Base-by-base conservation (phyloP, 2,888 invertebrate species). In the Pristionchus maxplancki region DNA sequence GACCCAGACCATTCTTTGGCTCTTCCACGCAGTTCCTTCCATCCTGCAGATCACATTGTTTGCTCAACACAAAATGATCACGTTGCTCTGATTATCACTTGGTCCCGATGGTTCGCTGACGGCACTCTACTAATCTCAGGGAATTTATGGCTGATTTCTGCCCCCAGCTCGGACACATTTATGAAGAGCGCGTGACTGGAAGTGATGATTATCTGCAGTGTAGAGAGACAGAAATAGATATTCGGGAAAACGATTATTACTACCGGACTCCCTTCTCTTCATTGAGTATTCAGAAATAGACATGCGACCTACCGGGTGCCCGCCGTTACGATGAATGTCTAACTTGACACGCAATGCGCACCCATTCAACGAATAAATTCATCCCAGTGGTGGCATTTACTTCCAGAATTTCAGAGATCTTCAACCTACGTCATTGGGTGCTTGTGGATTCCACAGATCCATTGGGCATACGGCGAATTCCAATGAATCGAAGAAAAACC, bases 291-390 rank as follows among this genome's bases (percentile, higher is more conserved):
- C 71, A 37, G 31, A 37, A 37, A 37, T 9, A 71, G 71, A 71
- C 71, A 71, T 71, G 71, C 71, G 71, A 71, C 71, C 71, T 71
- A 71, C 71, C 15, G 71, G 71, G 71, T 31, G 37, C 37, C 71
- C 71, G 31, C 37, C n/a, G 20, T 8, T 37, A 37, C 71, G 34
- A 37, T 71, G 71, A 71, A 71, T 71, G 37, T 20, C 31, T 20
- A 34, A 71, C 17, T 20, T 71, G 37, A 8, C 71, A 71, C 71
- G 71, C 71, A 37, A 37, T 34, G n/a, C 37, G 5, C 15, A 64
- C 64, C 34, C 17, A 15, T 71, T 71, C 71, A 17, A 9, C 1
- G 71, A 71, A 71, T 3, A 37, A 37, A 71, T 71, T 71, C 37
- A 37, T 71, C 71, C 6, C 8, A 28, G 37, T 71, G 31, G 20